Conservation (phyloP, 2,797 vertebrate species). For the Lagocephalus sceleratus region DNA sequence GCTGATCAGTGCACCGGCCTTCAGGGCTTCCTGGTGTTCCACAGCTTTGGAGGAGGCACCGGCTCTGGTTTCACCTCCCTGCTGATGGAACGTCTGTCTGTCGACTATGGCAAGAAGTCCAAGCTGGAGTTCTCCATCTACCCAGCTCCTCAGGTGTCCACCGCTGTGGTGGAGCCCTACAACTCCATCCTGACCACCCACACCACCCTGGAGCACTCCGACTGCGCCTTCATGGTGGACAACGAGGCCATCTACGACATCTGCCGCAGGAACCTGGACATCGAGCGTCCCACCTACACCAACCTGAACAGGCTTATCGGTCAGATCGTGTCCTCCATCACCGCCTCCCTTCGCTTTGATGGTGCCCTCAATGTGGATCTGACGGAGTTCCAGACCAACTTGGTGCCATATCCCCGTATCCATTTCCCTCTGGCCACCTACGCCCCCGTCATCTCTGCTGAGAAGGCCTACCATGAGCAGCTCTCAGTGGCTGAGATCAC, state of each 20-base stretch:
- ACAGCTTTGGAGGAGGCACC: conserved; percentile 86
- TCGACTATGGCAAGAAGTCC: conserved; percentile 83
- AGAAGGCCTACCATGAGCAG: conserved; percentile 64
- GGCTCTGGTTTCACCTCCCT: conserved; percentile 85
- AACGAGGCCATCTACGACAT: conserved; percentile 80
- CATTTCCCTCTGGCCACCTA: conserved; percentile 76
- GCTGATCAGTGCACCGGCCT: conserved; percentile 71
- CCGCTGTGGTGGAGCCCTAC: conserved; percentile 83
- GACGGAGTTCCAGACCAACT: conserved; percentile 84
- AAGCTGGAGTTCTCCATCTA: conserved; percentile 86
- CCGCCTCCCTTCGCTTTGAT: conserved; percentile 82
- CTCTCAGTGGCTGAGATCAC: conserved; percentile 14
- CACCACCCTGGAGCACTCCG: conserved; percentile 78
- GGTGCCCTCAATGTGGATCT: conserved; percentile 81
- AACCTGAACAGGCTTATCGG: conserved; percentile 79
- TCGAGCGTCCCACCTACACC: conserved; percentile 78
- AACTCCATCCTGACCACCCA: conserved; percentile 80
- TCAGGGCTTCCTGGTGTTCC: conserved; percentile 79
- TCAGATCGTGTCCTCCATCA: conserved; percentile 83
- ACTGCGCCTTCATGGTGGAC: conserved; percentile 69
- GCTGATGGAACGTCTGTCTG: conserved; percentile 83
- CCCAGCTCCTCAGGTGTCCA: conserved; percentile 85
- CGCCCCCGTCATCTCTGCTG: conserved; percentile 76
- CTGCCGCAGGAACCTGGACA: no score
- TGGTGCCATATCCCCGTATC: conserved; percentile 71